phyloP scores from a whole-genome alignment of 2,888 invertebrate species.

The Yponomeuta cagnagella region DNA sequence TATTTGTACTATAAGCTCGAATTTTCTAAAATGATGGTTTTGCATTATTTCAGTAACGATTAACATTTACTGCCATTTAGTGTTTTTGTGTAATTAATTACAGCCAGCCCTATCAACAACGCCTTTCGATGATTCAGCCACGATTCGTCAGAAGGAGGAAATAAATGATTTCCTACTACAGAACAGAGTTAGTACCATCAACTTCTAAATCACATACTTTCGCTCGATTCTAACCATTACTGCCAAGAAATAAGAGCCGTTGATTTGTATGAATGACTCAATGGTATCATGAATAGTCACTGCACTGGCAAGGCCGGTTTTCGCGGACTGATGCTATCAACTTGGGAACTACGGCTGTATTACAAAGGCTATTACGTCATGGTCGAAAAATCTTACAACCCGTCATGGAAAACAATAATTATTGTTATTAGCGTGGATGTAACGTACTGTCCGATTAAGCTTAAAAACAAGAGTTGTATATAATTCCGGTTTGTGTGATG shows the following conservation, averaged over 20 bases:
- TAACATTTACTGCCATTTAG: too few relatives aligned
- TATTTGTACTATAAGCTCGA: too few relatives aligned
- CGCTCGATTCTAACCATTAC: background rate
- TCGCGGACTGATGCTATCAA: conserved; percentile 9
- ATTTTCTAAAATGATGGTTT: too few relatives aligned
- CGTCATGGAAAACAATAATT: background rate
- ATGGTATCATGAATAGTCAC: background rate
- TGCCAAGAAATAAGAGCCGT: background rate
- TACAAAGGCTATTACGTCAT: conserved; percentile 5
- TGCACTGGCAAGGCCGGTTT: background rate
- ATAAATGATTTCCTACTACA: too few relatives aligned
- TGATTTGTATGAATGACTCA: background rate
- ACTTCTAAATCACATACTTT: too few relatives aligned
- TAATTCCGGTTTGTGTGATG: conserved; percentile 7
- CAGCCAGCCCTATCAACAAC: too few relatives aligned
- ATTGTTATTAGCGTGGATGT: background rate
- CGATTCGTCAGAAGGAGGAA: too few relatives aligned
- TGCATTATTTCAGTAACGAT: too few relatives aligned
- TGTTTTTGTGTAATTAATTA: too few relatives aligned
- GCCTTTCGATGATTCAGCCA: too few relatives aligned
- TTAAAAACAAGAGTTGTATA: conserved; percentile 5
- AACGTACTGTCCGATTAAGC: background rate
- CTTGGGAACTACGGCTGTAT: background rate
- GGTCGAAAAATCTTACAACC: conserved; percentile 9
- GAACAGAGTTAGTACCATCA: too few relatives aligned